These are phyloP conservation scores for Drosophila mayri DNA, from an alignment of 1,140 invertebrate species.

Conservation along the genomic window DNA sequence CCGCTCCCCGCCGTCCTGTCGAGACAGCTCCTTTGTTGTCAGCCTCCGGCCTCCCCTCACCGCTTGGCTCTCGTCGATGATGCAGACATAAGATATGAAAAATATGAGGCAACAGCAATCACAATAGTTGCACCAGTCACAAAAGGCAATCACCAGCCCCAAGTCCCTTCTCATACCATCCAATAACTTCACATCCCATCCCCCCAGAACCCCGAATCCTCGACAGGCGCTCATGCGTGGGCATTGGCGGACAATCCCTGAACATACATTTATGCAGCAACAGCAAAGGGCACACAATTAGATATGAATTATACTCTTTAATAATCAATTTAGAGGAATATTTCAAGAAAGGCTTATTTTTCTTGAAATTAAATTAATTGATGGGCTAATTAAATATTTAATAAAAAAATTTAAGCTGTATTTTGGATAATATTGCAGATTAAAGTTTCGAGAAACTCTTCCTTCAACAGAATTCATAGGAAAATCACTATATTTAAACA, in stretches of 20 bases:
- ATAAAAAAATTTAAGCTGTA: no score
- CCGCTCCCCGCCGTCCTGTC: background rate
- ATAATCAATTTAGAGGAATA: background rate
- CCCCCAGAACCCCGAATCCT: background rate
- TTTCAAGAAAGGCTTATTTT: background rate
- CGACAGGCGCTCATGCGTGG: slow-evolving; percentile 65
- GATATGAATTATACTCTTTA: no score
- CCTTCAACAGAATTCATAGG: background rate
- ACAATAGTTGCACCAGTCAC: slow-evolving; percentile 72
- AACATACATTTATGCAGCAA: slow-evolving; percentile 11
- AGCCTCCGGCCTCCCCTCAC: slow-evolving; percentile 22
- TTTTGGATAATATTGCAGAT: background rate
- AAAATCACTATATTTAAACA: no score
- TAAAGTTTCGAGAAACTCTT: background rate
- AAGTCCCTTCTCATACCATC: background rate
- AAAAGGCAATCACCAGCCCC: slow-evolving; percentile 48
- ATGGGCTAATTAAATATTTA: background rate
- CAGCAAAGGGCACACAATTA: background rate
- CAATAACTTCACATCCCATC: background rate
- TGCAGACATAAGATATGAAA: slow-evolving; percentile 82
- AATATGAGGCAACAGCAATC: slow-evolving; percentile 79
- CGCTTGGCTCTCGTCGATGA: slow-evolving; percentile 58
- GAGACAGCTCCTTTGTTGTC: slow-evolving; percentile 62
- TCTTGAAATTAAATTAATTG: background rate
- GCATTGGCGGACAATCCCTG: slow-evolving; percentile 35